Base-by-base conservation (phyloP, 1,140 invertebrate species). In the Mylabris phalerata region DNA sequence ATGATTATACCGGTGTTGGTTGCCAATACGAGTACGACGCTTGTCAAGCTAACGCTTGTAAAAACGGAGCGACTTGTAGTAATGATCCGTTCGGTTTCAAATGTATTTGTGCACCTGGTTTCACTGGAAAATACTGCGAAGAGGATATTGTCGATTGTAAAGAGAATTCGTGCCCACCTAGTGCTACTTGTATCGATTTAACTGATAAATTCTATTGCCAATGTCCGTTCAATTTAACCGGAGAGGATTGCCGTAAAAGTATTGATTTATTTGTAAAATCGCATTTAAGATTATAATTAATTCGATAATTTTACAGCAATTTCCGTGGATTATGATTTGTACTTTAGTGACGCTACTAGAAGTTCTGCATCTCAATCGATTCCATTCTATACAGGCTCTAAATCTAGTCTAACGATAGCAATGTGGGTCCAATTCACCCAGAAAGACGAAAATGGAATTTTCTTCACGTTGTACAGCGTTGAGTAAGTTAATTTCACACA, bases 401-500 rank as follows among this genome's bases (percentile, higher is more conserved):
- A 85, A 41, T 83, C 84, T 60, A 90, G 89, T 71, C 75, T 98
- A 7, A 95, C 94, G 0, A 79, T 98, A 25, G 92, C 89, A 5
- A 84, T 98, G 81, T 98, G 96, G 96, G 92, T 98, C 0, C 92
- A 95, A 73, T 98, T 95, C 64, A 90, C 90, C 3, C 86, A 87
- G 67, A 85, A 86, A 73, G 91, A 94, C 69, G 92, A 92, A 70
- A 85, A 84, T 56, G 95, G 94, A 64, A 90, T 92, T 55, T 95
- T 97, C 82, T 92, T 98, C 64, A 95, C 92, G 0, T 79, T 97
- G 0, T 98, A 96, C 71, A 84, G 84, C 54, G 92, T 95, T 9
- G 82, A 83, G 79, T 90, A 82, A 68, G 78, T 78, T 44, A 2
- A 5, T 13, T 24, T 44, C 19, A 24, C 9, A 42, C 9, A 42